Percentiles rank a stretch among this genome's conserved stretches.
phyloP scores from a whole-genome alignment of 1,140 invertebrate genomes.

The Brachionus sp. region DNA sequence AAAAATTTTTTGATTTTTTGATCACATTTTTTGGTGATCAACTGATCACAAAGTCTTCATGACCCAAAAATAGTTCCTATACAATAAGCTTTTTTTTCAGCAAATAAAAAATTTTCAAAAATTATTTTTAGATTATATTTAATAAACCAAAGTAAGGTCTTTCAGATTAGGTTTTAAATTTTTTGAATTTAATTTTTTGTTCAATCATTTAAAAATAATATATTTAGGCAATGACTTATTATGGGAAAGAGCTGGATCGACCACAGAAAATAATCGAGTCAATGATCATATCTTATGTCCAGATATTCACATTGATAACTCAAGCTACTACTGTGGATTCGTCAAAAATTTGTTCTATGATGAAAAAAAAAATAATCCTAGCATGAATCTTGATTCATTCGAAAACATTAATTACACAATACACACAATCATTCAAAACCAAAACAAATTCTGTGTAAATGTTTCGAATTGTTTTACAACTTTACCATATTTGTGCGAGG shows the following conservation, averaged over 20 bases:
- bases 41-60: too few relatives aligned
- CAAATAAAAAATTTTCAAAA: too few relatives aligned
- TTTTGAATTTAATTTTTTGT: neutral
- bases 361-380: neutral
- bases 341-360: slow-evolving; percentile 31
- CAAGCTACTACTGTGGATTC: slow-evolving; percentile 20
- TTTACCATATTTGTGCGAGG: slow-evolving; percentile 37
- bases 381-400: neutral
- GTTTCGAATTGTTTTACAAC: slow-evolving; percentile 23
- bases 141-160: neutral
- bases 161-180: neutral
- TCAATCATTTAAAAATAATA: neutral
- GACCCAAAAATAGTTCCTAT: too few relatives aligned
- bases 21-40: too few relatives aligned
- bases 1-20: too few relatives aligned
- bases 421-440: neutral
- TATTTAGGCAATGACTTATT: neutral
- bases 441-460: slow-evolving; percentile 38
- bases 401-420: slow-evolving; percentile 22
- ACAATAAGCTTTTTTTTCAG: too few relatives aligned
- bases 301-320: slow-evolving; percentile 3
- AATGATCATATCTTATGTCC: slow-evolving; percentile 10
- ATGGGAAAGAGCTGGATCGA: slow-evolving; percentile 24
- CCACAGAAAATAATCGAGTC: slow-evolving; percentile 8
- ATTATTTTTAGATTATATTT: neutral